phyloP scores from a whole-genome alignment of 2,113 vertebrate species.

The Bubo blakistoni region DNA sequence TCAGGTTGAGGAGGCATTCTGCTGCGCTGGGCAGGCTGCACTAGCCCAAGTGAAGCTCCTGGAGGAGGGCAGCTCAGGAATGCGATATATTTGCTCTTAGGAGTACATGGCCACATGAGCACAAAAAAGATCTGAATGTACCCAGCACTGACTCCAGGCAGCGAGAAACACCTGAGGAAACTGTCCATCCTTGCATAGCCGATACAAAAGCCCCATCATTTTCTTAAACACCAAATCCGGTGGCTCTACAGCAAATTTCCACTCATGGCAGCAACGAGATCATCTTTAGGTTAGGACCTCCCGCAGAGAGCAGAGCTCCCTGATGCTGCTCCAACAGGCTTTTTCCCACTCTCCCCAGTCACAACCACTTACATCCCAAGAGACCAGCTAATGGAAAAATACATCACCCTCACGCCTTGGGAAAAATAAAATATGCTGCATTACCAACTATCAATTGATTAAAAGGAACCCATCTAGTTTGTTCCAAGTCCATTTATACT shows the following conservation, averaged over 20 bases:
- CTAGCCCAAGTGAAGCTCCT: not conserved
- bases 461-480: not conserved
- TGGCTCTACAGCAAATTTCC: not conserved
- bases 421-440: not conserved
- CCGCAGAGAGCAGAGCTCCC: not conserved
- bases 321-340: not conserved
- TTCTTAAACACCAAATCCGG: not conserved
- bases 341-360: not conserved
- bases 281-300: not conserved
- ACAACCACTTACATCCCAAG: not conserved
- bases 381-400: not conserved
- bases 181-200: accelerated
- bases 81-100: not conserved
- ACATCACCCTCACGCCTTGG: not conserved
- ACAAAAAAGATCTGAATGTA: not conserved
- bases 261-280: not conserved
- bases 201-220: not conserved
- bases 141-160: not conserved
- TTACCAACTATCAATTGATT: not conserved
- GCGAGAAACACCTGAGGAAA: not conserved
- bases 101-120: not conserved
- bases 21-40: accelerated
- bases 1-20: not conserved
- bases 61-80: not conserved
- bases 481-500: not conserved